phyloP scores from a whole-genome alignment of 64 coral and sea anemone genomes.

The Anthopleura sola region DNA sequence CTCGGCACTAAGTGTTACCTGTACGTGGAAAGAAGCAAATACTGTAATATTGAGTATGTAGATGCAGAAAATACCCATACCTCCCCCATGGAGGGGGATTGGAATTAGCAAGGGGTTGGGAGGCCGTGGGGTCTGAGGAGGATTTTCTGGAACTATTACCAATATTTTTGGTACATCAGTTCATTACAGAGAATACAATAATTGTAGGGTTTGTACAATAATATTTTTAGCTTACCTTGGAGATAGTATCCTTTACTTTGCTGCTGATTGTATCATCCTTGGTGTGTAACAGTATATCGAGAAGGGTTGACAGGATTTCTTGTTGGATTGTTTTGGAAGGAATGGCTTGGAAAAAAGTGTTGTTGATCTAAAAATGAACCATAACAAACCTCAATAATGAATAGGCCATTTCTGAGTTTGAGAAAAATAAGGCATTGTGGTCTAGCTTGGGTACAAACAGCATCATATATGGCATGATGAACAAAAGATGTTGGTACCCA shows the following conservation, averaged over 20 bases:
- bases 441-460: no score
- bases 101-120: not conserved
- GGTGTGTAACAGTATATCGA: conserved; percentile 57
- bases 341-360: conserved; percentile 73
- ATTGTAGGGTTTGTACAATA: not conserved
- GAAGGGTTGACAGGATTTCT: conserved; percentile 46
- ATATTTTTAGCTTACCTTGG: not conserved
- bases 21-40: not conserved
- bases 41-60: not conserved
- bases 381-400: not conserved
- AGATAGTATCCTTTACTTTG: not conserved
- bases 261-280: conserved; percentile 12
- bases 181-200: no score
- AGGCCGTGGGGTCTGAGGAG: not conserved
- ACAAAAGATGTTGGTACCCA: no score
- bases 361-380: conserved; percentile 52
- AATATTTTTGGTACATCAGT: not conserved
- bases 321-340: conserved; percentile 44
- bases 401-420: no score
- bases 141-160: not conserved
- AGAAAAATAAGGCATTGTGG: no score
- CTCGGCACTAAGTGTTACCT: conserved; percentile 57
- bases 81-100: not conserved
- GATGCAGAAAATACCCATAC: not conserved
- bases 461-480: no score